These are phyloP conservation scores for Melanotaenia parkinsoni DNA, from an alignment of 2,797 vertebrate genomes.

Conservation along the genomic window DNA sequence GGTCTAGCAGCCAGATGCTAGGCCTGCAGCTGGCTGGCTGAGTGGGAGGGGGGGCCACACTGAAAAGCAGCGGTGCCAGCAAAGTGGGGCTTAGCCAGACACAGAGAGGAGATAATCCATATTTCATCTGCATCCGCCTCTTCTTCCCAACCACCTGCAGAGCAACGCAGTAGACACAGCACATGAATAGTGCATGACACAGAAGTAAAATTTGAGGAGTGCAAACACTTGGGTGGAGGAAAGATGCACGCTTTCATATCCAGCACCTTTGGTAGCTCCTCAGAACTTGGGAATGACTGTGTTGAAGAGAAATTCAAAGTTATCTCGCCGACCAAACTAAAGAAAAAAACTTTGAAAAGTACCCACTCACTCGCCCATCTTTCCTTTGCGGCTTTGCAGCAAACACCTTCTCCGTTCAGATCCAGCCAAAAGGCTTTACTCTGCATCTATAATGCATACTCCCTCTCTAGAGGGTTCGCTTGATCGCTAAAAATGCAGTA, in stretches of 20 bases:
- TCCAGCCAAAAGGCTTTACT: constrained; percentile 49
- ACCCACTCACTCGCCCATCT: constrained; percentile 6
- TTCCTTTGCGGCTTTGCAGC: constrained; percentile 27
- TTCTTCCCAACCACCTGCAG: constrained; percentile 72
- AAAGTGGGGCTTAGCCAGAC: constrained; percentile 70
- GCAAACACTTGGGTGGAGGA: constrained; percentile 32
- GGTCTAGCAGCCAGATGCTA: constrained; percentile 60
- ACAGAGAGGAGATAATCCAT: constrained; percentile 78
- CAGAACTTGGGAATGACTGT: constrained; percentile 36
- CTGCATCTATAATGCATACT: constrained; percentile 45
- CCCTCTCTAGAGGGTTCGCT: constrained; percentile 4
- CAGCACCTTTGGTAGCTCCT: constrained; percentile 50
- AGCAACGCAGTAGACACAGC: constrained; percentile 56
- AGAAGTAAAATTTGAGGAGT: constrained; percentile 49
- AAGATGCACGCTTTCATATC: constrained; percentile 35
- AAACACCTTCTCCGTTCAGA: constrained; percentile 35
- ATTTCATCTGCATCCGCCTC: constrained; percentile 76
- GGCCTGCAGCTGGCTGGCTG: constrained; percentile 65
- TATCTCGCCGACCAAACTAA: constrained; percentile 10
- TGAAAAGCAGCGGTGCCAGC: constrained; percentile 64
- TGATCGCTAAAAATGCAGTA: constrained; percentile 45
- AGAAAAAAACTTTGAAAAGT: background rate
- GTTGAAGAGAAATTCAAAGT: constrained; percentile 40
- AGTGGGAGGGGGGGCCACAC: constrained; percentile 64
- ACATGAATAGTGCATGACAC: constrained; percentile 71